Conservation (phyloP, 1,140 invertebrate species). For the Tetraneura akinire region DNA sequence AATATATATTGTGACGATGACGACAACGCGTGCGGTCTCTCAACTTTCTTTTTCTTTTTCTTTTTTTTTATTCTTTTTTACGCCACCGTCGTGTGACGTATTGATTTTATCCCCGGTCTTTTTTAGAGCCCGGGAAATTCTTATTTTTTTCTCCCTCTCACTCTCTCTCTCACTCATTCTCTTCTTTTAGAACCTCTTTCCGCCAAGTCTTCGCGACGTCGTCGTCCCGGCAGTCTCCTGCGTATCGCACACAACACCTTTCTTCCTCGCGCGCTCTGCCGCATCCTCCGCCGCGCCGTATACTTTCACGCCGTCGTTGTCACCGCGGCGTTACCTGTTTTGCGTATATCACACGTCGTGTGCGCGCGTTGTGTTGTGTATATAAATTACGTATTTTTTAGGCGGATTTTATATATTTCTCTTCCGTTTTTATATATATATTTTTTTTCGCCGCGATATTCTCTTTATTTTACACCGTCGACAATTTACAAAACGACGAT, state of each 20-base stretch:
- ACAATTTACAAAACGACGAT: too few relatives aligned
- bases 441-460: too few relatives aligned
- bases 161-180: too few relatives aligned
- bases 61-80: background rate
- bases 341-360: background rate
- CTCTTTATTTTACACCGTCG: too few relatives aligned
- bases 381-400: too few relatives aligned
- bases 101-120: constrained; percentile 49
- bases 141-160: background rate
- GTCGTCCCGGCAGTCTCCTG: background rate
- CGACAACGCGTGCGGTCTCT: constrained; percentile 29
- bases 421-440: too few relatives aligned
- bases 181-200: too few relatives aligned
- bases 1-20: constrained; percentile 1
- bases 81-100: constrained; percentile 47
- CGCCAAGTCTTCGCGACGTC: background rate
- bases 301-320: background rate
- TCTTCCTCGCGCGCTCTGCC: background rate
- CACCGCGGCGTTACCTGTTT: constrained; percentile 43
- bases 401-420: too few relatives aligned
- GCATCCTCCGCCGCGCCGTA: background rate
- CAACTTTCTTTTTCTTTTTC: background rate
- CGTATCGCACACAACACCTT: constrained; percentile 37
- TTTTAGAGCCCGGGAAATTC: constrained; percentile 50
- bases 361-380: too few relatives aligned